Evolutionary conservation across 2,888 invertebrate genomes (phyloP).

Genomic region (Hybos culiciformis): DNA sequence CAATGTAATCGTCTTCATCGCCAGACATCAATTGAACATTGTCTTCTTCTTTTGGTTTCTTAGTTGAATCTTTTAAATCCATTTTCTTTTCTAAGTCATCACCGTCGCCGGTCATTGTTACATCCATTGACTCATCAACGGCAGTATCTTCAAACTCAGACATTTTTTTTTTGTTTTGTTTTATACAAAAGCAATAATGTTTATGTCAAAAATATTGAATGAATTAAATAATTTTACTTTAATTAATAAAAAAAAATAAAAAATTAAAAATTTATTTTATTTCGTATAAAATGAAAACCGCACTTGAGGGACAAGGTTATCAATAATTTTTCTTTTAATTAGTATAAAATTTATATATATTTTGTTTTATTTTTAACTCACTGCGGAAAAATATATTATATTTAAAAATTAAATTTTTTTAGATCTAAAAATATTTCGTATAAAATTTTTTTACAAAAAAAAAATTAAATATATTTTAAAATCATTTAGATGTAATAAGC

Average conservation of each 20-base stretch:
- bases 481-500: no score
- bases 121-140: not conserved
- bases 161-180: not conserved
- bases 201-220: no score
- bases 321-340: no score
- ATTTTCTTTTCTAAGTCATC: not conserved
- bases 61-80: not conserved
- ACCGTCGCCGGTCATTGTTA: not conserved
- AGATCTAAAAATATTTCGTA: no score
- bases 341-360: no score
- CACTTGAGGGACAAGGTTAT: not conserved
- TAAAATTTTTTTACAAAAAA: no score
- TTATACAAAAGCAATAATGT: no score
- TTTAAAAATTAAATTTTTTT: no score
- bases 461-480: no score
- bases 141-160: constrained; percentile 1
- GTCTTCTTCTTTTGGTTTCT: not conserved
- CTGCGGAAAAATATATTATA: no score
- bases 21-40: not conserved
- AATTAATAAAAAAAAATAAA: not conserved
- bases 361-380: no score
- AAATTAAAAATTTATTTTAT: not conserved
- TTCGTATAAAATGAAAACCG: not conserved
- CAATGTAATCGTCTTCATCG: not conserved
- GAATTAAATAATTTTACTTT: no score